Conservation (phyloP, 2,888 invertebrate species). For the Oscheius sp. region DNA sequence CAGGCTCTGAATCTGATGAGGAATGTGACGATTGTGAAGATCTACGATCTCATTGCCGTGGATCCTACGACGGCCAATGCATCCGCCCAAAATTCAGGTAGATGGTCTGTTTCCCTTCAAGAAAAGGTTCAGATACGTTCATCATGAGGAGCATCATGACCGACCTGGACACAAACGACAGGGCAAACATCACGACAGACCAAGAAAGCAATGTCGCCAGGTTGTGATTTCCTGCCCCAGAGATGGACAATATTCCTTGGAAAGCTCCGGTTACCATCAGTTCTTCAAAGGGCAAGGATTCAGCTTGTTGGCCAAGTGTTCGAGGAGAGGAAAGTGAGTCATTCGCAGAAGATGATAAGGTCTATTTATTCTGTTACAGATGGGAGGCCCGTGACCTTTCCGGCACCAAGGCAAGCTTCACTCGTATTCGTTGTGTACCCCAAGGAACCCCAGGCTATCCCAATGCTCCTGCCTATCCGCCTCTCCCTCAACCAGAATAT, state of each 20-base stretch:
- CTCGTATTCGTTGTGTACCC: not conserved
- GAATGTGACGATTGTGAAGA: not conserved
- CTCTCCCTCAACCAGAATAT: not conserved
- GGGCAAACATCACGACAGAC: not conserved
- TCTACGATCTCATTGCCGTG: not conserved
- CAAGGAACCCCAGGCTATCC: not conserved
- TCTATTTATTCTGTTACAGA: not conserved
- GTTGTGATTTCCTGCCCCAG: conserved; percentile 4
- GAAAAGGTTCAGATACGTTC: not conserved
- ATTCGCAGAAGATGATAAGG: not conserved
- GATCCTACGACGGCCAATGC: not conserved
- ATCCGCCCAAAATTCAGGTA: not conserved
- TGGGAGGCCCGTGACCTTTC: conserved; percentile 16
- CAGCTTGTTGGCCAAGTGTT: conserved; percentile 5
- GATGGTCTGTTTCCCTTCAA: not conserved
- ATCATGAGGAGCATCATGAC: not conserved
- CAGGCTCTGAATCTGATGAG: not conserved
- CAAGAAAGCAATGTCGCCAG: conserved; percentile 5
- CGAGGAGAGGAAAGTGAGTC: conserved; percentile 18
- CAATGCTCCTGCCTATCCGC: conserved; percentile 1
- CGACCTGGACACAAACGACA: too few relatives aligned
- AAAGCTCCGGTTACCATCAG: conserved; percentile 1
- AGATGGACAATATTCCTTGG: conserved; percentile 13
- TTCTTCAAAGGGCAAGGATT: conserved; percentile 18
- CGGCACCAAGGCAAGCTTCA: conserved; percentile 8